phyloP scores from a whole-genome alignment of 2,113 vertebrate genomes.

The Colinus virginianus region DNA sequence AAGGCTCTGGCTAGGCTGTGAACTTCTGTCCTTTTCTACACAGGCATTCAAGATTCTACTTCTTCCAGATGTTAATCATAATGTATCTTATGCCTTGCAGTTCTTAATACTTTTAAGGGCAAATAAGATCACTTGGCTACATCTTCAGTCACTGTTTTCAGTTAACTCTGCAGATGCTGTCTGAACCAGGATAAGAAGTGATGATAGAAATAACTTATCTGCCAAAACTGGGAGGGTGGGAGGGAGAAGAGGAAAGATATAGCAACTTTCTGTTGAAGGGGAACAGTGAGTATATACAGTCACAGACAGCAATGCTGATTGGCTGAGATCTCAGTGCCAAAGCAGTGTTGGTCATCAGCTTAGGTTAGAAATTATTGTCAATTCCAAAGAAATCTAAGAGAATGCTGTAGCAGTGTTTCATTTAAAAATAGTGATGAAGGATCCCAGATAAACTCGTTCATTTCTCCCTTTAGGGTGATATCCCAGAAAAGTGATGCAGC shows the following conservation, averaged over 20 bases:
- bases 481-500: neutral
- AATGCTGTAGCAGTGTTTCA: neutral
- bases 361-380: neutral
- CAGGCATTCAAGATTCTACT: neutral
- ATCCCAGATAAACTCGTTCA: neutral
- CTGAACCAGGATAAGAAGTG: neutral
- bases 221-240: neutral
- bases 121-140: neutral
- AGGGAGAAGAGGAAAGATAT: neutral
- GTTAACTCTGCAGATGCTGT: neutral
- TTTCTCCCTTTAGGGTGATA: neutral
- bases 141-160: neutral
- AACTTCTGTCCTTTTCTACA: neutral
- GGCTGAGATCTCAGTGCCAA: neutral
- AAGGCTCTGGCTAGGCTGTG: neutral
- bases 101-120: neutral
- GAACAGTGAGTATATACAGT: neutral
- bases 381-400: neutral
- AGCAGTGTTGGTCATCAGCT: accelerated
- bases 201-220: neutral
- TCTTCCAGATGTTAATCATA: neutral
- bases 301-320: neutral
- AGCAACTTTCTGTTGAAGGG: neutral
- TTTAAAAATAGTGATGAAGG: neutral
- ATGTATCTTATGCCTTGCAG: neutral